phyloP scores from a whole-genome alignment of 1,140 invertebrate species.

The Stegodyphus dumicola region DNA sequence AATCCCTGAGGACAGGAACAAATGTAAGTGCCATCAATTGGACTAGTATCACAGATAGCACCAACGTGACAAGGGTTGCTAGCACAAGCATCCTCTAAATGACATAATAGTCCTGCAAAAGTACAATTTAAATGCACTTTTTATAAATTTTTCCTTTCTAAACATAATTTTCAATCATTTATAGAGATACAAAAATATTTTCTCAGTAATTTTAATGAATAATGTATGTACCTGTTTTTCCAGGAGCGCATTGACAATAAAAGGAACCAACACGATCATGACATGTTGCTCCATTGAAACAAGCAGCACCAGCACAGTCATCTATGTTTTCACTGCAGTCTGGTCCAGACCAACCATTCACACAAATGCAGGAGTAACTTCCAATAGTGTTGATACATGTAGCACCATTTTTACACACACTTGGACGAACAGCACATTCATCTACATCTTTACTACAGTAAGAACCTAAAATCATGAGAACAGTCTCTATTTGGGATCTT shows the following conservation, averaged over 20 bases:
- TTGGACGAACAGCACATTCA: constrained; percentile 73
- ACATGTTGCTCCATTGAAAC: constrained; percentile 97
- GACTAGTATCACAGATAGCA: constrained; percentile 94
- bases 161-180: no score
- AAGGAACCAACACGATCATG: constrained; percentile 94
- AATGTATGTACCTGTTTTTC: constrained; percentile 83
- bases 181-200: no score
- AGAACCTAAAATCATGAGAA: constrained; percentile 64
- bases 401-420: constrained; percentile 92
- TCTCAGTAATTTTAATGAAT: neutral
- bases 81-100: constrained; percentile 95
- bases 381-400: constrained; percentile 92
- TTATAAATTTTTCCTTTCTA: no score
- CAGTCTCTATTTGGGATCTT: no score
- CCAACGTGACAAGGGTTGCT: constrained; percentile 94
- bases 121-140: no score
- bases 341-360: constrained; percentile 92
- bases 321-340: constrained; percentile 94
- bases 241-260: constrained; percentile 93
- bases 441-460: constrained; percentile 74
- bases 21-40: constrained; percentile 93
- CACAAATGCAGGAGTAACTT: constrained; percentile 94
- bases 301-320: constrained; percentile 91
- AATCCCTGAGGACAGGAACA: constrained; percentile 93
- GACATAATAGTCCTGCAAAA: constrained; percentile 82